Conservation (phyloP, 2,888 invertebrate genomes). For the Cordilura impudica region DNA sequence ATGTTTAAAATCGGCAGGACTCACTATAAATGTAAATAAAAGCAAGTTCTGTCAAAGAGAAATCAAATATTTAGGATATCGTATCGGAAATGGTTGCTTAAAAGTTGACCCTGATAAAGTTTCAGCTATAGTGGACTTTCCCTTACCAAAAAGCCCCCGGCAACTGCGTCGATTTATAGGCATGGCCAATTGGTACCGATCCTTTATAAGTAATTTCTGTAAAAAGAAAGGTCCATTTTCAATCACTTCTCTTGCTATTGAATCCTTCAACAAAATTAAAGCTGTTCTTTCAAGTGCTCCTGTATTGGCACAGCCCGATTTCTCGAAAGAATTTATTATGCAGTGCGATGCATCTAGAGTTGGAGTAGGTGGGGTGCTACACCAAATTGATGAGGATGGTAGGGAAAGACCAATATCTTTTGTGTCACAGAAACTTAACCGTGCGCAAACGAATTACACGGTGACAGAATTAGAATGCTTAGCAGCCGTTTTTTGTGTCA, state of each 20-base stretch:
- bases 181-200: no score
- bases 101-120: no score
- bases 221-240: not conserved
- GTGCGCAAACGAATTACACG: conserved; percentile 46
- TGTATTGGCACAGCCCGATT: conserved; percentile 32
- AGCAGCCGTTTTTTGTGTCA: conserved; percentile 17
- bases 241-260: conserved; percentile 16
- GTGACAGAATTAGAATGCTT: conserved; percentile 47
- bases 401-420: no score
- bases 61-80: no score
- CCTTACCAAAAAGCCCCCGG: conserved; percentile 12
- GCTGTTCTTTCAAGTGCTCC: not conserved
- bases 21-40: conserved; percentile 14
- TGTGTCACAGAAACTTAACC: no score
- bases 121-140: not conserved
- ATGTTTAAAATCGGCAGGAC: not conserved
- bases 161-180: no score
- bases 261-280: conserved; percentile 23
- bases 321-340: conserved; percentile 37
- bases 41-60: conserved; percentile 19
- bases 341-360: conserved; percentile 45
- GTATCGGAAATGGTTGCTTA: no score
- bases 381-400: conserved; percentile 16
- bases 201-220: no score
- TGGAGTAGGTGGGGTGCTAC: no score